Base-by-base conservation (phyloP, 1,140 invertebrate genomes). In the Lordiphosa stackelbergi region DNA sequence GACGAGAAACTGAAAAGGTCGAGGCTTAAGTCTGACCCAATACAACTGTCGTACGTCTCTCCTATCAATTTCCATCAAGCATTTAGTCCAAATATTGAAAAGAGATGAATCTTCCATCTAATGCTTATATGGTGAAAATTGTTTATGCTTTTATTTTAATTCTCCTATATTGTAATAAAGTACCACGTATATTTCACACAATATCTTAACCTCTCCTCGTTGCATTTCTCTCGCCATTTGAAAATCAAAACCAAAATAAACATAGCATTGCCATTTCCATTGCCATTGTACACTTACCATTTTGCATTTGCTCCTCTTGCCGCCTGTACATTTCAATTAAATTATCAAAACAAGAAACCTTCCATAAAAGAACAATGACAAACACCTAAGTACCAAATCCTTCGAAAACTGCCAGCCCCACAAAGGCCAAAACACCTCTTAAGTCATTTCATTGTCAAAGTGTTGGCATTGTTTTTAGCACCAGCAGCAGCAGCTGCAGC, bases 281-380 rank as follows among this genome's bases (percentile, higher is more conserved):
- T 37, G 6, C 13, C 12, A 6, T 11, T 8, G 24, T 63, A 48
- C 35, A 35, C n/a, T 31, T 55, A 57, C 45, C 53, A 58, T 64
- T 62, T 47, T 60, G 38, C 45, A 31, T 43, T 47, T 48, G 47
- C 34, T 36, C 5, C 46, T 31, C 28, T 49, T 35, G 42, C 58
- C 62, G 66, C 53, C 72, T 31, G 28, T 31, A 31, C 28, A 75
- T 69, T 75, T 83, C 77, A 83, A 83, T 83, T 83, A 83, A 83
- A 83, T 83, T 83, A 83, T 83, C 77, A 83, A 60, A 79, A 79
- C 74, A 79, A 59, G 65, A 47, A 69, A 47, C n/a, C 58, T 13
- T 43, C 38, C 56, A 52, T 40, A 60, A 55, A 45, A 68, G 49
- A 65, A 70, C 68, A 69, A 63, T 70, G 35, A 42, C 51, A 38